Evolutionary conservation across 2,797 vertebrate genomes (phyloP).

Genomic region (Notoglanidium macrostoma): DNA sequence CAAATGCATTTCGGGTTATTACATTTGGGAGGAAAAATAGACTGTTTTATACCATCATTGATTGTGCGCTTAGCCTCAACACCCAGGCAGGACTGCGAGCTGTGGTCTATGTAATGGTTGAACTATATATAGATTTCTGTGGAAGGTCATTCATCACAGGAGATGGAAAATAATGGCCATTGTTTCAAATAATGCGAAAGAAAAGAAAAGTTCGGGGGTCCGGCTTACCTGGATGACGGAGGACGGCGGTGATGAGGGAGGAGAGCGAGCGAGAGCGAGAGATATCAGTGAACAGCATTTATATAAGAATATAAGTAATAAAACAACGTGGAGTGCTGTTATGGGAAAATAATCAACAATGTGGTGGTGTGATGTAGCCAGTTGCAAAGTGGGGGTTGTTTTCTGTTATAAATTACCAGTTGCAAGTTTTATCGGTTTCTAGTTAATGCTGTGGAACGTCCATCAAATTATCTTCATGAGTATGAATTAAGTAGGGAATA

Average conservation of each 20-base stretch:
- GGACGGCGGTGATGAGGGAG: conserved; percentile 27
- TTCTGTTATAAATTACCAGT: neutral
- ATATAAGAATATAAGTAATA: neutral
- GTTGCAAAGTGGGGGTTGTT: neutral
- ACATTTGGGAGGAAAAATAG: conserved; percentile 54
- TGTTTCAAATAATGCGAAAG: conserved; percentile 45
- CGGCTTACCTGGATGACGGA: conserved; percentile 68
- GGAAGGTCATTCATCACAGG: conserved; percentile 54
- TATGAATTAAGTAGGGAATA: neutral
- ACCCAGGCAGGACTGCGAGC: conserved; percentile 25
- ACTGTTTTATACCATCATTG: conserved; percentile 48
- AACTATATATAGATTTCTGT: conserved; percentile 45
- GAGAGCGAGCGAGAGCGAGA: conserved; percentile 18
- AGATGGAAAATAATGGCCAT: conserved; percentile 43
- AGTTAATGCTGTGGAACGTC: neutral
- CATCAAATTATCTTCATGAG: neutral
- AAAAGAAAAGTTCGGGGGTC: conserved; percentile 21
- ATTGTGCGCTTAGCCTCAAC: conserved; percentile 51
- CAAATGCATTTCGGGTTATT: conserved; percentile 56
- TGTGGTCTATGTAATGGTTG: conserved; percentile 52
- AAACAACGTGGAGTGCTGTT: neutral
- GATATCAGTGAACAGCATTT: conserved; percentile 25
- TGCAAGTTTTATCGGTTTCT: neutral
- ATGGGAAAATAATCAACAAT: neutral
- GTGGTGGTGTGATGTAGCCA: neutral